A percentile compares a stretch with the other conserved stretches of the same genome.
These are phyloP conservation scores for Drosophila simulans DNA, from an alignment of 1,140 invertebrate genomes.

Conservation along the genomic window DNA sequence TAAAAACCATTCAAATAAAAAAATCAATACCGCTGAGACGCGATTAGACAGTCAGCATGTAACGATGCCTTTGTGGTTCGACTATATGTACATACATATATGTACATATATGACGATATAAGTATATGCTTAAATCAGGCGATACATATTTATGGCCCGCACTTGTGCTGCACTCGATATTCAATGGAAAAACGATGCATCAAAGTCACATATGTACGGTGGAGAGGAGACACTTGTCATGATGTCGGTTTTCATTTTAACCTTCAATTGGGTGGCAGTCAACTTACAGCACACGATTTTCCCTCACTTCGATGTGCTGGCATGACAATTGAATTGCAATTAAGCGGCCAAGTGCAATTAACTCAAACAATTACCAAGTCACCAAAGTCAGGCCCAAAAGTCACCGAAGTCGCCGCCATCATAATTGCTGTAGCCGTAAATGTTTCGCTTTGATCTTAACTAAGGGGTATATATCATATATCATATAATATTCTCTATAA, in stretches of 20 bases:
- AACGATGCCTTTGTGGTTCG: slow-evolving; percentile 38
- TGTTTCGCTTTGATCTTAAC: slow-evolving; percentile 25
- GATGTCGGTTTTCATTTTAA: slow-evolving; percentile 50
- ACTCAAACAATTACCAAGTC: slow-evolving; percentile 68
- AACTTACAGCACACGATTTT: slow-evolving; percentile 44
- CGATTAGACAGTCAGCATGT: slow-evolving; percentile 26
- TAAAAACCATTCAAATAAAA: slow-evolving; percentile 30
- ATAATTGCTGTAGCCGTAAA: slow-evolving; percentile 60
- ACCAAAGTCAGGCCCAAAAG: slow-evolving; percentile 49
- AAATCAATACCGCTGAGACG: slow-evolving; percentile 57
- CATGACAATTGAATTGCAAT: slow-evolving; percentile 82
- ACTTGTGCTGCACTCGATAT: slow-evolving; percentile 43
- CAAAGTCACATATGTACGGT: slow-evolving; percentile 42
- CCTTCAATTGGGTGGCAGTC: slow-evolving; percentile 63
- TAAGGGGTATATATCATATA: background rate
- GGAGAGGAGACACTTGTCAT: slow-evolving; percentile 52
- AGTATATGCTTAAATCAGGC: slow-evolving; percentile 55
- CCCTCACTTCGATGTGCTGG: slow-evolving; percentile 46
- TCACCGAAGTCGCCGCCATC: slow-evolving; percentile 39
- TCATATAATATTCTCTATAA: background rate
- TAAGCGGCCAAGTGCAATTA: slow-evolving; percentile 79
- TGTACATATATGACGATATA: slow-evolving; percentile 9
- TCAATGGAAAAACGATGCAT: slow-evolving; percentile 68
- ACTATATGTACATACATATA: background rate
- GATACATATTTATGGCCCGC: slow-evolving; percentile 40